Percentiles rank a stretch among this genome's conserved stretches.
Evolutionary conservation across 2,113 vertebrate species (phyloP).

Genomic region (Nothobranchius furzeri): DNA sequence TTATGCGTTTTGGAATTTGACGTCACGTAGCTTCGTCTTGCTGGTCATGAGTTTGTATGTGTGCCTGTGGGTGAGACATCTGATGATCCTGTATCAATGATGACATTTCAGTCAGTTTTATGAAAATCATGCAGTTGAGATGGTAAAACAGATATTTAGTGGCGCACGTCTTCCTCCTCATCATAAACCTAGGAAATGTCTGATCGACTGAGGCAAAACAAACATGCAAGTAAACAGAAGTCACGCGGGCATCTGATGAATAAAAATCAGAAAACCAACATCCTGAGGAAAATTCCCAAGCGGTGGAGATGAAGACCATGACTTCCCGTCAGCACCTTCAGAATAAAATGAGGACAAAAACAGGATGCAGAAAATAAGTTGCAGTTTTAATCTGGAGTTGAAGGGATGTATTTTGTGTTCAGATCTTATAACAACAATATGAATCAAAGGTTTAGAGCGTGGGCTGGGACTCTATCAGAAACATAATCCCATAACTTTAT

Average conservation of each 20-base stretch:
- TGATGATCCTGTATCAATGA: not conserved
- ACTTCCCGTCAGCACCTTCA: constrained; percentile 1
- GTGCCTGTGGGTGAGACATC: not conserved
- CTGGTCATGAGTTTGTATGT: constrained; percentile 55
- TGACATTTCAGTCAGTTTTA: too few relatives aligned
- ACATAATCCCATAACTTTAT: not conserved
- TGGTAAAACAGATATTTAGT: not conserved
- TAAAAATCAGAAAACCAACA: not conserved
- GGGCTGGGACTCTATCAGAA: not conserved
- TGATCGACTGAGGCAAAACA: not conserved
- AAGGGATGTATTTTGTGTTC: not conserved
- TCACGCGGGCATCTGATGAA: not conserved
- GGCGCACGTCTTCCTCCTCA: too few relatives aligned
- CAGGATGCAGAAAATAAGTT: not conserved
- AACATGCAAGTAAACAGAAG: not conserved
- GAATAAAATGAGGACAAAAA: not conserved
- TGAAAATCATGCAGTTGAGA: not conserved
- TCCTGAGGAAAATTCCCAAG: not conserved
- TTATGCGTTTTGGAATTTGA: constrained; percentile 20
- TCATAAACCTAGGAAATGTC: not conserved
- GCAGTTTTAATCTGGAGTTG: not conserved
- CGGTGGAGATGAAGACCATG: not conserved
- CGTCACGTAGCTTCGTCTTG: constrained; percentile 51
- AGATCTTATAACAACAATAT: not conserved
- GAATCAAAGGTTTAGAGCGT: too few relatives aligned